Evolutionary conservation across 2,797 vertebrate genomes (phyloP), one percentile per base, ranked within the genome.

Genomic region (Pangasius larnaudii): DNA sequence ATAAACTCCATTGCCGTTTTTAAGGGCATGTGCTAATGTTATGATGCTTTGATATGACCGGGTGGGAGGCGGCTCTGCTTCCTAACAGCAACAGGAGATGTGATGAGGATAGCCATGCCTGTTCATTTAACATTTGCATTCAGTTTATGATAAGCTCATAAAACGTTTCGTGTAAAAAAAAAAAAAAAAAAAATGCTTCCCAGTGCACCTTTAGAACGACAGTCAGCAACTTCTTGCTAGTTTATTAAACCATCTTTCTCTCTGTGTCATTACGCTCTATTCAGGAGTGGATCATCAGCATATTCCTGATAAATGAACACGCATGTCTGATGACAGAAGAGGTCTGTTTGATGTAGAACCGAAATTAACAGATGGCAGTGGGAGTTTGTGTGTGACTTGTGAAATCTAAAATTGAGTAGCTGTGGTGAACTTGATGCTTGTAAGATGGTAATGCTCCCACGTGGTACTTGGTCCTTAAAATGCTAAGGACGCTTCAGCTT

Each of bases 231-330:
- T 69, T 53, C 59, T 39, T n/a, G 9, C 46, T 86, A 16, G 83
- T 72, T 84, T 86, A 82, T 86, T 82, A 82, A 82, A 65, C 58
- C 67, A 56, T 82, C 46, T 27, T 63, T 85, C 77, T 61, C 56
- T 39, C 30, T 22, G 58, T 89, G 69, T 82, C 91, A 92, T 94
- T 90, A 93, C 92, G 30, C 75, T 84, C 36, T 67, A 61, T 75
- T 88, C 36, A 94, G 92, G 93, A 92, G 92, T 89, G 90, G 90
- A 89, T 89, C 92, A 95, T 95, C 95, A 94, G 92, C 94, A 95
- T 95, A 95, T 96, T 96, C 93, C 94, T 95, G 93, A 95, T 94
- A 94, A 83, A 85, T 83, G 81, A 90, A 42, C 78, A 74, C 5
- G 39, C 42, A 27, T 69, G 63, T 80, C 11, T 84, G 81, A 88